Percentiles rank a stretch among this genome's conserved stretches.
phyloP scores from a whole-genome alignment of 2,797 vertebrate species.

The Malacoraja senta region DNA sequence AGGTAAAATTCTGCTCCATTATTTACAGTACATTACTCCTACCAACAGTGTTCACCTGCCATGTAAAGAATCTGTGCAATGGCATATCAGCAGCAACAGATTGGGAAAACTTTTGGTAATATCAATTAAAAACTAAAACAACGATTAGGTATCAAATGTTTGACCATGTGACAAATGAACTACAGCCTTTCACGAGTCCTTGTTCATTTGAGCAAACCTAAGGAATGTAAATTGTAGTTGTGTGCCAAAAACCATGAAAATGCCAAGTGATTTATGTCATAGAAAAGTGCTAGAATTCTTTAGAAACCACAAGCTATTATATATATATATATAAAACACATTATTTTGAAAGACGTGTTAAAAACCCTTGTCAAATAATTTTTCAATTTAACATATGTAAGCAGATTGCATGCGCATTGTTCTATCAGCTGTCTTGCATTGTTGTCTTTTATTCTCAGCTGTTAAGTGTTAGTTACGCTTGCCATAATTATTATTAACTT shows the following conservation, averaged over 20 bases:
- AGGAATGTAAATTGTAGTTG: conserved; percentile 16
- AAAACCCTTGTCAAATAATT: conserved; percentile 28
- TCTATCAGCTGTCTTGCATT: conserved; percentile 34
- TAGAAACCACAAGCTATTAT: conserved; percentile 13
- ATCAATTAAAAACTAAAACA: conserved; percentile 26
- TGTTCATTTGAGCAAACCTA: conserved; percentile 24
- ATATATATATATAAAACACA: neutral
- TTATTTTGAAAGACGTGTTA: conserved; percentile 25
- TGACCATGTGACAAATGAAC: conserved; percentile 13
- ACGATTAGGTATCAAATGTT: conserved; percentile 25
- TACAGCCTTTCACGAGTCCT: neutral
- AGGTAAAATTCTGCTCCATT: neutral
- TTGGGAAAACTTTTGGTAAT: neutral
- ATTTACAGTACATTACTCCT: conserved; percentile 10
- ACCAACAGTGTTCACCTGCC: neutral
- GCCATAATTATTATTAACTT: conserved; percentile 17
- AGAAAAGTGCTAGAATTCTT: conserved; percentile 16
- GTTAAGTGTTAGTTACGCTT: conserved; percentile 23
- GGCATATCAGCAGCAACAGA: neutral
- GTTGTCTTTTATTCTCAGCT: conserved; percentile 35
- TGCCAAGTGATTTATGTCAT: conserved; percentile 35
- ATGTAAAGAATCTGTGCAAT: neutral
- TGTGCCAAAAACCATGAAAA: conserved; percentile 35
- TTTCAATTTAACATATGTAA: conserved; percentile 28
- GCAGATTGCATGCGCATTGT: conserved; percentile 28